phyloP scores from a whole-genome alignment of 2,888 invertebrate species.

The Patella pellucida region DNA sequence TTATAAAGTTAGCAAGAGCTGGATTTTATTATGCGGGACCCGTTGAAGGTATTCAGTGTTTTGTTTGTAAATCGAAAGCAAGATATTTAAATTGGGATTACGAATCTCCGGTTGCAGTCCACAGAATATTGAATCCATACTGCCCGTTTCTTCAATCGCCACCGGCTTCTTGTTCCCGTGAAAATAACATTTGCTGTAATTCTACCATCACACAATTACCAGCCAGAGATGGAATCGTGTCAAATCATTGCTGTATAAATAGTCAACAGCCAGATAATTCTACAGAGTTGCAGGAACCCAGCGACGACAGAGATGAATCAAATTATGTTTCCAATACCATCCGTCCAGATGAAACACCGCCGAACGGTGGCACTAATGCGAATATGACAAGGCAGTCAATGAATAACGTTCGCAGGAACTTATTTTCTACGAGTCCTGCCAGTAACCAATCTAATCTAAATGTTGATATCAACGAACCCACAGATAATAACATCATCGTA shows the following conservation, averaged over 20 bases:
- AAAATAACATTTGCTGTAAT: background rate
- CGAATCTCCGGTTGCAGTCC: background rate
- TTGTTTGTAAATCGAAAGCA: background rate
- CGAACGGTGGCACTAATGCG: too few relatives aligned
- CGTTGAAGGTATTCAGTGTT: background rate
- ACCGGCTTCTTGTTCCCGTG: background rate
- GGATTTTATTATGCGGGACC: constrained; percentile 2
- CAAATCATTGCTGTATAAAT: background rate
- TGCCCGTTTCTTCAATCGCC: background rate
- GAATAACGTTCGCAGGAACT: too few relatives aligned
- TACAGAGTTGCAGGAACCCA: too few relatives aligned
- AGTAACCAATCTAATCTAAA: too few relatives aligned
- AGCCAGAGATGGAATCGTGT: background rate
- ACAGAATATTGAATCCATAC: background rate
- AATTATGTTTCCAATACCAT: too few relatives aligned
- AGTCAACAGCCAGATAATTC: background rate
- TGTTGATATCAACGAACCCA: too few relatives aligned
- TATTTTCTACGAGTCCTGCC: too few relatives aligned
- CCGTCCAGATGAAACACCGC: too few relatives aligned
- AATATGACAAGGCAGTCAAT: too few relatives aligned
- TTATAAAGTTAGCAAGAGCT: background rate
- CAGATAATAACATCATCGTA: too few relatives aligned
- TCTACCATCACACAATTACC: too few relatives aligned
- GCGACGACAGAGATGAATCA: too few relatives aligned
- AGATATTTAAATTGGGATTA: background rate